Evolutionary conservation across 2,797 vertebrate genomes (phyloP), one percentile per base, ranked within the genome.

Genomic region (Clarias fuscus): DNA sequence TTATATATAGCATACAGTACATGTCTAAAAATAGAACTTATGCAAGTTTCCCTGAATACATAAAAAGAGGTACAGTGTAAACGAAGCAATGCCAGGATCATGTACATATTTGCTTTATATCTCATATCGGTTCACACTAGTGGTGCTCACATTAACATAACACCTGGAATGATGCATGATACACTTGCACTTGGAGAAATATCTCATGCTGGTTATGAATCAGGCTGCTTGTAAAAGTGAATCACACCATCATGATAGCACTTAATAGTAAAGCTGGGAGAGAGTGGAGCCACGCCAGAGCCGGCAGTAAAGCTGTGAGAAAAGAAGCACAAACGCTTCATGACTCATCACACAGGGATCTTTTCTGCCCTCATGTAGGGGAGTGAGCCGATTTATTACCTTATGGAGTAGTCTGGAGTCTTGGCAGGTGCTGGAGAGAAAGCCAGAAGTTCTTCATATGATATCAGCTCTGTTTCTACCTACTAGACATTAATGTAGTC

Each of bases 41-140:
- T 92, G 89, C 81, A 93, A 93, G 91, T 40, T 65, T 61, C 86
- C 86, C 87, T 88, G 85, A 92, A 91, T 90, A 89, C 87, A 91
- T 76, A 83, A 90, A 87, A 88, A 13, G 33, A 78, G 71, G 61
- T 88, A 70, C 89, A 87, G 85, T 90, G 84, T 86, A 67, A 84
- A 68, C 40, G 11, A 53, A 65, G 89, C 72, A 89, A 89, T 85
- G 79, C 88, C 90, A 68, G 20, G 85, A 78, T 87, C 33, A 86
- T 83, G 64, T 84, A 86, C 86, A 67, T 4, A 76, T 91, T 88
- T 80, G 88, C 85, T 59, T 83, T 65, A 53, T 67, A 27, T 79
- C 68, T 53, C n/a, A 30, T 65, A 81, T 79, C 77, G 70, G n/a
- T 75, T n/a, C 76, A 48, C 56, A 33, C 72, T 72, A 75, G 71